Percentiles rank a stretch among this genome's conserved stretches.
These are phyloP conservation scores for Centropus bengalensis DNA, from an alignment of 2,113 vertebrate species.

Conservation along the genomic window DNA sequence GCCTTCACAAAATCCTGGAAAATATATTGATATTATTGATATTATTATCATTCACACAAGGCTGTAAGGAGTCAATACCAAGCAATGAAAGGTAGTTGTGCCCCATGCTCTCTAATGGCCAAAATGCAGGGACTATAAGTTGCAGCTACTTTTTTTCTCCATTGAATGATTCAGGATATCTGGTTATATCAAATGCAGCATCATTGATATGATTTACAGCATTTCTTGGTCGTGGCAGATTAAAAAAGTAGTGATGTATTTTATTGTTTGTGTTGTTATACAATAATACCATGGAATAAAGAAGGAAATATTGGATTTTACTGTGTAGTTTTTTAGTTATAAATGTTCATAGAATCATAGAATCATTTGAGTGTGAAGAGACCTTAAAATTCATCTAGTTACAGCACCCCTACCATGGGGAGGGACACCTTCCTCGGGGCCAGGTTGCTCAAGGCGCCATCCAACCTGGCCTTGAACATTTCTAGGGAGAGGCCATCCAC, in stretches of 20 bases:
- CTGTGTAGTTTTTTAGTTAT: fast-evolving
- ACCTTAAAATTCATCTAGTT: too few species aligned
- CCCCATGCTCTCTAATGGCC: not conserved
- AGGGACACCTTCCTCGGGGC: too few species aligned
- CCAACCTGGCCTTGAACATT: too few species aligned
- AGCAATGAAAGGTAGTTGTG: not conserved
- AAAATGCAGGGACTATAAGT: not conserved
- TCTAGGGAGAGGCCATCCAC: too few species aligned
- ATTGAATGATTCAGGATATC: not conserved
- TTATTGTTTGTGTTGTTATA: not conserved
- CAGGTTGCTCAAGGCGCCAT: too few species aligned
- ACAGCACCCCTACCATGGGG: too few species aligned
- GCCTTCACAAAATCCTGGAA: not conserved
- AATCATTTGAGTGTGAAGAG: too few species aligned
- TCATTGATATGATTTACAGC: not conserved
- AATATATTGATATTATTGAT: not conserved
- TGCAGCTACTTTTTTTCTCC: not conserved
- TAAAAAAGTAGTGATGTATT: not conserved
- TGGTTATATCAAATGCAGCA: not conserved
- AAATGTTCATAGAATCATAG: too few species aligned
- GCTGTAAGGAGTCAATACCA: fast-evolving
- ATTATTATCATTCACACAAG: not conserved
- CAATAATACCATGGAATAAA: not conserved
- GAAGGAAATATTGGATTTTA: not conserved
- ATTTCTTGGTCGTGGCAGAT: not conserved